phyloP scores from a whole-genome alignment of 2,113 vertebrate species.

The Condylura cristata region DNA sequence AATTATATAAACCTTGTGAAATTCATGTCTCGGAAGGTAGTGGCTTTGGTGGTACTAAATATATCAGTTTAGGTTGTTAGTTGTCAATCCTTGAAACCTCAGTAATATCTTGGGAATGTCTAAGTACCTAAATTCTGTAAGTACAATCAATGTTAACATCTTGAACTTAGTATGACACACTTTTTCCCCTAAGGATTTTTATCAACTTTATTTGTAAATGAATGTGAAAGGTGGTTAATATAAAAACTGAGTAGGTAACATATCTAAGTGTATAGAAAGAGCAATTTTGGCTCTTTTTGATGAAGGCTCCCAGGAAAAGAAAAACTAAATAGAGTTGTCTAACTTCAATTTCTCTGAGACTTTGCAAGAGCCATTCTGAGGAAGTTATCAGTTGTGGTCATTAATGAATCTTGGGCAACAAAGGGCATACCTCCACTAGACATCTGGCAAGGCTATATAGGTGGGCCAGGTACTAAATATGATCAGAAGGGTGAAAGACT shows the following conservation, averaged over 20 bases:
- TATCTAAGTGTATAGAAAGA: background rate
- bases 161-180: background rate
- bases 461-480: background rate
- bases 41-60: background rate
- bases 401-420: background rate
- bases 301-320: background rate
- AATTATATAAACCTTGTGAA: constrained; percentile 5
- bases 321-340: background rate
- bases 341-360: constrained; percentile 15
- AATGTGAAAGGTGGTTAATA: constrained; percentile 33
- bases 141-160: background rate
- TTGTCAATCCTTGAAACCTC: background rate
- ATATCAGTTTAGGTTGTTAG: background rate
- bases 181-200: constrained; percentile 13
- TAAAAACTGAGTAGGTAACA: background rate
- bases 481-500: background rate
- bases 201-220: constrained; percentile 14
- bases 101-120: constrained; percentile 17
- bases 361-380: background rate
- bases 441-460: background rate
- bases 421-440: background rate
- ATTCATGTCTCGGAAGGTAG: background rate
- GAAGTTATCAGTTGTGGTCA: background rate
- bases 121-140: background rate
- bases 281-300: background rate